These are phyloP conservation scores for Toxotes jaculatrix DNA, from an alignment of 2,113 vertebrate species.

Conservation along the genomic window DNA sequence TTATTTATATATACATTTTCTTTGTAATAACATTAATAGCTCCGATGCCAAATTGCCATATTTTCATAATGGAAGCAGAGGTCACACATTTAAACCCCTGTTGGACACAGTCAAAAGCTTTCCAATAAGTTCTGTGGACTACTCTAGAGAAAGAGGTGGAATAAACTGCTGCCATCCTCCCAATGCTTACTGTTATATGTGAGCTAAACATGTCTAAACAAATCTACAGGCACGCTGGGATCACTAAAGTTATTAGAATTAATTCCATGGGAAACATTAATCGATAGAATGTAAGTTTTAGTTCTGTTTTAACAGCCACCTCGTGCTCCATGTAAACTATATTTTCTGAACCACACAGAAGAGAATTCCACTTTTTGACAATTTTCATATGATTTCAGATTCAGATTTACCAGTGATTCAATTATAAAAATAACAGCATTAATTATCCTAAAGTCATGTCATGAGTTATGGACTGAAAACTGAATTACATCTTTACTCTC, in stretches of 20 bases:
- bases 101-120: not conserved
- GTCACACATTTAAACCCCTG: not conserved
- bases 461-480: not conserved
- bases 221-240: not conserved
- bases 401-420: not conserved
- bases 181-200: not conserved
- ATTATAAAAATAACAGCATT: not conserved
- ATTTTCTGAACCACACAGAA: not conserved
- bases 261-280: not conserved
- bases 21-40: slow-evolving; percentile 7
- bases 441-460: not conserved
- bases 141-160: not conserved
- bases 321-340: not conserved
- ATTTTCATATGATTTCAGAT: not conserved
- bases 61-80: not conserved
- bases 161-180: not conserved
- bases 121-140: not conserved
- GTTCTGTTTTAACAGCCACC: not conserved
- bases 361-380: not conserved
- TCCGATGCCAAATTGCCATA: not conserved
- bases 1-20: slow-evolving; percentile 11
- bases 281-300: too few species aligned
- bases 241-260: not conserved
- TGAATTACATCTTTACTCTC: not conserved
- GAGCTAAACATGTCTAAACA: not conserved